Evolutionary conservation across 2,113 vertebrate genomes (phyloP).

Genomic region (Hippoglossus stenolepis): DNA sequence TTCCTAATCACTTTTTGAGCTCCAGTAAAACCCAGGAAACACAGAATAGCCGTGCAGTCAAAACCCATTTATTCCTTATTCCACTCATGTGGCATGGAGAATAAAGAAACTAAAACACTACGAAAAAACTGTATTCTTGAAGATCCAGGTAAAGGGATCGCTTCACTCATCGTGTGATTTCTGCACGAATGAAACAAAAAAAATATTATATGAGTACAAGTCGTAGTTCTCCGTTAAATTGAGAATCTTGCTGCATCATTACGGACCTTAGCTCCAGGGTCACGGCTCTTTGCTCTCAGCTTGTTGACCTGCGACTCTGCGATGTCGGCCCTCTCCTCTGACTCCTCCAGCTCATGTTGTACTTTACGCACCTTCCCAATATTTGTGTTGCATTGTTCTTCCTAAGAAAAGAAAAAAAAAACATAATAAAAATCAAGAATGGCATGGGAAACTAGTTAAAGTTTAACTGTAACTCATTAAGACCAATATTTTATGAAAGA

Average conservation of each 20-base stretch:
- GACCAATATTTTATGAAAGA: background rate
- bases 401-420: slow-evolving; percentile 46
- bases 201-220: too few relatives aligned
- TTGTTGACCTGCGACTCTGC: slow-evolving; percentile 83
- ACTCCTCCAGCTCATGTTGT: slow-evolving; percentile 80
- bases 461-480: background rate
- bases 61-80: slow-evolving; percentile 42
- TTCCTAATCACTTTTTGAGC: background rate
- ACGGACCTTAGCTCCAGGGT: slow-evolving; percentile 72
- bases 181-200: slow-evolving; percentile 46
- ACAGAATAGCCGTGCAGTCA: slow-evolving; percentile 17
- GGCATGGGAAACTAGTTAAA: background rate
- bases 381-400: slow-evolving; percentile 77
- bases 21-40: background rate
- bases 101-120: slow-evolving; percentile 45
- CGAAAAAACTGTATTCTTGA: background rate
- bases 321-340: slow-evolving; percentile 80
- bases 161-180: slow-evolving; percentile 78
- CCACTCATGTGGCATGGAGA: slow-evolving; percentile 60
- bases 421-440: background rate
- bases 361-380: slow-evolving; percentile 76
- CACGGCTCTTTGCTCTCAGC: slow-evolving; percentile 77
- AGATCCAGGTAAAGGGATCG: background rate
- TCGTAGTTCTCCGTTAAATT: background rate
- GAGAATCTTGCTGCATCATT: background rate